Percentiles rank a stretch among this genome's conserved stretches.
These are phyloP conservation scores for Poeciliopsis occidentalis DNA, from an alignment of 2,113 vertebrate genomes.

Conservation along the genomic window DNA sequence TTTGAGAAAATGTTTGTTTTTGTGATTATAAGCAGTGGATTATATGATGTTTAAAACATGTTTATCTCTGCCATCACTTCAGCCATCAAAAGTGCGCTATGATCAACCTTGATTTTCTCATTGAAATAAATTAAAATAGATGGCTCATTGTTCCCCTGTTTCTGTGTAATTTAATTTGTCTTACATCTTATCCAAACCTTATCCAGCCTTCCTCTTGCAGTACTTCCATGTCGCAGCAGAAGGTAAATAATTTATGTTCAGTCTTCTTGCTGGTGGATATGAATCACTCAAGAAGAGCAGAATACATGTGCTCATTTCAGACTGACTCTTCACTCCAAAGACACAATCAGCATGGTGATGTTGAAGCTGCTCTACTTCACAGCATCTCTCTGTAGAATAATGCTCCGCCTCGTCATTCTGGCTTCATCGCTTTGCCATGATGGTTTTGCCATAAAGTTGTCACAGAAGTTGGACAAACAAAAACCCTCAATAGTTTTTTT, in stretches of 20 bases:
- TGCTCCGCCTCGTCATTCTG: neutral
- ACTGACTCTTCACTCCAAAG: conserved; percentile 49
- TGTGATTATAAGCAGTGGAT: neutral
- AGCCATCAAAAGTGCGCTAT: neutral
- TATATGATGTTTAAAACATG: neutral
- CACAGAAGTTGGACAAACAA: too few relatives aligned
- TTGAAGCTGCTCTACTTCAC: too few relatives aligned
- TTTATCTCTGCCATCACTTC: neutral
- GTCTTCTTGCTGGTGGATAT: conserved; percentile 66
- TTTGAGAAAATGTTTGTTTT: neutral
- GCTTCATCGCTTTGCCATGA: neutral
- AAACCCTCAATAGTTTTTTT: too few relatives aligned
- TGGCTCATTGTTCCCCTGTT: neutral
- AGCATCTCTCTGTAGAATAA: neutral
- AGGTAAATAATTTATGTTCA: conserved; percentile 78
- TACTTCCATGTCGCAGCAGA: conserved; percentile 60
- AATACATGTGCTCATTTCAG: conserved; percentile 59
- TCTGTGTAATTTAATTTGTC: conserved; percentile 25
- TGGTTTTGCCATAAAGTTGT: neutral
- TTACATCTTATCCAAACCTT: conserved; percentile 7
- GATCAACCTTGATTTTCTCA: neutral
- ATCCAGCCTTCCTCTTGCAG: conserved; percentile 29
- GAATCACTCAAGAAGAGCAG: conserved; percentile 71
- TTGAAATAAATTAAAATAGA: neutral
- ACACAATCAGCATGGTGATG: conserved; percentile 1